Percentiles rank a stretch among this genome's conserved stretches.
Conservation (phyloP, 2,113 vertebrate species). For the Pteruthius melanotis region DNA sequence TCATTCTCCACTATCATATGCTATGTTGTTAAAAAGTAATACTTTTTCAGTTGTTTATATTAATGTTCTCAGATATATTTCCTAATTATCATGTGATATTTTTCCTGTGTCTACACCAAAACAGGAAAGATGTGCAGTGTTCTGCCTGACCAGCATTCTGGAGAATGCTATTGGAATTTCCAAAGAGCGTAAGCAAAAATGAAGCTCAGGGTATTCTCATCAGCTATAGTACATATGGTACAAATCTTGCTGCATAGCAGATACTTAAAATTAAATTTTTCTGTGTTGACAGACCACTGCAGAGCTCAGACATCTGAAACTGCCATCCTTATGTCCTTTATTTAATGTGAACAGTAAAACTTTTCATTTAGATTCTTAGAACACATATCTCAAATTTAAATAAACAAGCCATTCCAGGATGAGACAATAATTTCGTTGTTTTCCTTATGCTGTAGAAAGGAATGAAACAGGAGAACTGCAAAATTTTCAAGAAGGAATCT, state of each 20-base stretch:
- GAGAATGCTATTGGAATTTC: background rate
- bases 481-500: background rate
- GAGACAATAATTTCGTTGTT: background rate
- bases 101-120: background rate
- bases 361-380: background rate
- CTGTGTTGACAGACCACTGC: background rate
- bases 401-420: background rate
- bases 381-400: background rate
- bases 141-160: background rate
- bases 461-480: background rate
- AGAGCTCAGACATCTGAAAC: background rate
- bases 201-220: background rate
- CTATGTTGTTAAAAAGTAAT: background rate
- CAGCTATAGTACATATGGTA: background rate
- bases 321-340: background rate
- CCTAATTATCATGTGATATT: background rate
- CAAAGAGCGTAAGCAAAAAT: background rate
- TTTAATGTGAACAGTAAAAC: background rate
- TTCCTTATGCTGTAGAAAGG: background rate
- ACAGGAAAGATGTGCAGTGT: background rate
- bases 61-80: background rate
- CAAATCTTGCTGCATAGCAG: background rate
- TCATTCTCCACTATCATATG: background rate
- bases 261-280: background rate
- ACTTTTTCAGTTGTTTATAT: background rate